Base-by-base conservation (phyloP, 2,113 vertebrate species). In the Oreochromis tanganicae region DNA sequence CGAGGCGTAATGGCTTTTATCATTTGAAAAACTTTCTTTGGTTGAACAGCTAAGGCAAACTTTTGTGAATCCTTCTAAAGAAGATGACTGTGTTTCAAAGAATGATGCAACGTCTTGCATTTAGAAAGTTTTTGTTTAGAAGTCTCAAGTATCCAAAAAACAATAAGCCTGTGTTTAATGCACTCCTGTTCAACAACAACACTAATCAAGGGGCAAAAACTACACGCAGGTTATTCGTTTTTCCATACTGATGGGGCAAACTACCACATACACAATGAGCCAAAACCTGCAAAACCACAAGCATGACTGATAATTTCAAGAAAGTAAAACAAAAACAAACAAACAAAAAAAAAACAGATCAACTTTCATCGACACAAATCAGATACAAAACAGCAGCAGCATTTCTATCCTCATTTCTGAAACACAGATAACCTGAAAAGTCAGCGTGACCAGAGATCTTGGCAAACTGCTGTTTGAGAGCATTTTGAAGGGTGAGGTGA, bases 41-140 rank as follows among this genome's bases (percentile, higher is more conserved):
- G 6, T 32, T 5, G 6, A 48, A 50, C 27, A 52, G 1, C 17
- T n/a, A 52, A 50, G 6, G 16, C 16, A 32, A 50, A 78, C 24
- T 0, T 52, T 50, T 17, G 73, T 32, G 73, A 50, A 78, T 52
- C 17, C 17, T n/a, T 16, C 11, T 17, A 75, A 75, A 29, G 3
- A 48, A 46, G 46, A 52, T 8, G 46, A 19, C 46, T n/a, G 43
- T 32, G 46, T 9, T 32, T 46, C 0, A 0, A 48, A 50, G 73
- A n/a, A 0, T n/a, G 46, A 52, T n/a, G 27, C 16, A 32, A 32
- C 1, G 0, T 0, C 2, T 52, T 52, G 17, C 46, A 19, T n/a
- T 50, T 52, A 32, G 12, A 78, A 32, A 52, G 46, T 52, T 78
- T 52, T 29, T 32, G 16, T 34, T 78, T 2, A n/a, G 17, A 50